Percentiles rank a stretch among this genome's conserved stretches.
These are phyloP conservation scores for Eurois occulta DNA, from an alignment of 2,888 invertebrate species.

Conservation along the genomic window DNA sequence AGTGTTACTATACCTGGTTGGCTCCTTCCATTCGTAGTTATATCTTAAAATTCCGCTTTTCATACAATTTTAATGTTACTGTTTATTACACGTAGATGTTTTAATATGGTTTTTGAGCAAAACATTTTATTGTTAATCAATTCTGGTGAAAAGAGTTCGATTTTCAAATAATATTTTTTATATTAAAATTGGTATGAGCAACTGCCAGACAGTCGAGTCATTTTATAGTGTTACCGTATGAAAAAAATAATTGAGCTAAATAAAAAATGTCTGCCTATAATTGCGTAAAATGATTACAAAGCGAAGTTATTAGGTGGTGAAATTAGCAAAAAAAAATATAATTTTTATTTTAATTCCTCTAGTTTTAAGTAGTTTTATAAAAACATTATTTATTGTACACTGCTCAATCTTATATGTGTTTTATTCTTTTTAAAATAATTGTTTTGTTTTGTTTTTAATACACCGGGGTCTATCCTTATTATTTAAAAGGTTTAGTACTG, in stretches of 20 bases:
- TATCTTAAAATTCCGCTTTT: neutral
- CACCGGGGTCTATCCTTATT: conserved; percentile 58
- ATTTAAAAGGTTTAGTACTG: conserved; percentile 43
- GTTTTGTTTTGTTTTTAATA: conserved; percentile 60
- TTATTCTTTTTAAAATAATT: conserved; percentile 65
- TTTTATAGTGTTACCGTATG: conserved; percentile 37
- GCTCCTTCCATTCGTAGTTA: conserved; percentile 28
- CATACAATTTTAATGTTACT: conserved; percentile 26
- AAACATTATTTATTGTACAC: conserved; percentile 78
- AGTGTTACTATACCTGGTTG: neutral
- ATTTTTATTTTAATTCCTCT: conserved; percentile 63
- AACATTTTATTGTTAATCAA: conserved; percentile 12
- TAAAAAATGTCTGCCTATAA: conserved; percentile 40
- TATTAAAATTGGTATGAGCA: conserved; percentile 20
- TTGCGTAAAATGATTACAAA: conserved; percentile 45
- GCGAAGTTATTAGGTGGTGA: conserved; percentile 39
- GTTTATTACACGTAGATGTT: conserved; percentile 12
- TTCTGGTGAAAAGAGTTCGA: conserved; percentile 23
- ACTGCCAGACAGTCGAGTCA: conserved; percentile 12
- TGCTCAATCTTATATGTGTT: conserved; percentile 80
- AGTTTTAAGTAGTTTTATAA: conserved; percentile 81
- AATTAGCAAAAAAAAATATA: conserved; percentile 51
- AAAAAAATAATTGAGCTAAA: conserved; percentile 32
- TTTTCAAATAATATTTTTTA: conserved; percentile 30
- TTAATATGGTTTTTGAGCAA: conserved; percentile 13